A percentile compares a stretch with the other conserved stretches of the same genome.
These are phyloP conservation scores for Astreopora myriophthalma DNA, from an alignment of 64 coral and sea anemone genomes.

Conservation along the genomic window DNA sequence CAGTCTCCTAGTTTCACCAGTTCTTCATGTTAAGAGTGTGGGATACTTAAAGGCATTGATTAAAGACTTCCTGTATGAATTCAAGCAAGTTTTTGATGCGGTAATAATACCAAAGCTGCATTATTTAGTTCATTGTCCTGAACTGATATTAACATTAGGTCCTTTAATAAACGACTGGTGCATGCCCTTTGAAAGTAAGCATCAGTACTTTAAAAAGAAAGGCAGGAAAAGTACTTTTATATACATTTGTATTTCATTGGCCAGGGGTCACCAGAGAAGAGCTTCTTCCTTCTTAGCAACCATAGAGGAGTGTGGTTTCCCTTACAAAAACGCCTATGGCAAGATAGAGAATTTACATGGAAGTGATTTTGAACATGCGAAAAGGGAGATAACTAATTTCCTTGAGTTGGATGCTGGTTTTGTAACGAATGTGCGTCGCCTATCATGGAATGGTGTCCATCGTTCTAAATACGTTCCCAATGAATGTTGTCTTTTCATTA, in stretches of 20 bases:
- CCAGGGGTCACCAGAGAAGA: not conserved
- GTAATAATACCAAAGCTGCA: slow-evolving; percentile 3
- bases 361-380: not conserved
- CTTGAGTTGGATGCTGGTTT: not conserved
- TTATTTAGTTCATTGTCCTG: slow-evolving; percentile 7
- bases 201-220: slow-evolving; percentile 31
- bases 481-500: not conserved
- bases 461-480: not conserved
- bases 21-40: not conserved
- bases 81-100: not conserved
- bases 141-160: slow-evolving; percentile 1
- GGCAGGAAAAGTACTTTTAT: not conserved
- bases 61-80: not conserved
- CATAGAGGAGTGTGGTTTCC: not conserved
- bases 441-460: not conserved
- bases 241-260: not conserved
- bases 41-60: slow-evolving; percentile 9
- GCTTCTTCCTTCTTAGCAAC: not conserved
- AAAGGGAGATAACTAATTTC: not conserved
- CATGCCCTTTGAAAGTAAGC: slow-evolving; percentile 11
- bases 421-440: not conserved
- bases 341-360: not conserved
- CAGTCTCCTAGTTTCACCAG: slow-evolving; percentile 5
- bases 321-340: not conserved
- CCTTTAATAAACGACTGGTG: not conserved